Base-by-base conservation (phyloP, 1,140 invertebrate genomes). In the Zaprionus inermis region DNA sequence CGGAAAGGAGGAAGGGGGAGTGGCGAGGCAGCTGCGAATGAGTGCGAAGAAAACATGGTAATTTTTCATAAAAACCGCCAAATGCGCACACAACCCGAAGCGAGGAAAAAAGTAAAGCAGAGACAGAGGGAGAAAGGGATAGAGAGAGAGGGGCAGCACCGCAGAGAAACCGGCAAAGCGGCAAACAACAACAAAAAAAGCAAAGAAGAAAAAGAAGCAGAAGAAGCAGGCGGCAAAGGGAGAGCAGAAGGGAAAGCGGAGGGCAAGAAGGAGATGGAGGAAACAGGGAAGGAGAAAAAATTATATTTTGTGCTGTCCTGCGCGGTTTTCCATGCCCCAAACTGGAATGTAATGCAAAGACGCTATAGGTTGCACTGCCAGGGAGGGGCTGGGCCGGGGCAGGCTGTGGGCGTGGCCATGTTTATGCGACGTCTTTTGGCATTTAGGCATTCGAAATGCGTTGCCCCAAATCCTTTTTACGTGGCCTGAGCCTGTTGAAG, bases 31-130 rank as follows among this genome's bases (percentile, higher is more conserved):
- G 44, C 65, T 77, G 74, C 72, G 83, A 88, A 86, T 79, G 83
- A 88, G 82, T 86, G 79, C 79, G 82, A 86, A 76, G 82, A 83
- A 88, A 86, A 86, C 83, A 89, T 88, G 84, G 84, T 89, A 89
- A 89, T 89, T 89, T 89, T 89, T 89, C 83, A 88, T 88, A 89
- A 89, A 88, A 88, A 88, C 84, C 83, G 84, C 83, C 83, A 89
- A 88, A 88, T 88, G 83, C 80, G 83, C 83, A 88, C 80, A 89
- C 83, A 88, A 88, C 83, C 83, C 84, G 56, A 83, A 86, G 83
- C 81, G 49, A 68, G 46, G 58, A 61, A 61, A 46, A 74, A 74
- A 74, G 7, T 0, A 5, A 28, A 28, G 24, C 3, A 28, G 3
- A 28, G 24, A 5, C 24, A 28, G 24, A 28, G 24, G 3, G 24